Evolutionary conservation across 1,140 invertebrate genomes (phyloP), one percentile per base, ranked within the genome.

Genomic region (Trachymyrmex septentrionalis): DNA sequence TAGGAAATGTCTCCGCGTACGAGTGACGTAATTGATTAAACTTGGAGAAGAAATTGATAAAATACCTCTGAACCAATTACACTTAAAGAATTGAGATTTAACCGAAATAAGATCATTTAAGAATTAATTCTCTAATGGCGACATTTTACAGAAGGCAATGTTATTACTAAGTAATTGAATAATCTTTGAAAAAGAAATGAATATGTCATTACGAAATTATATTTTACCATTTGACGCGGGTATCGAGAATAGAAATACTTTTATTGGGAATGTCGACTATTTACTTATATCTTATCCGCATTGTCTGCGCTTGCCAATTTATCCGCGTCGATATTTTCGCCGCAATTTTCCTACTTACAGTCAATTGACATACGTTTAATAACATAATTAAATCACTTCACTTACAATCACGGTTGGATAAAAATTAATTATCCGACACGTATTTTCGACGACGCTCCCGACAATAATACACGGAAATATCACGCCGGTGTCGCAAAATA

Each of bases 401-500:
- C 53, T 87, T 72, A 69, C 71, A 77, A 76, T 73, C 63, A 30
- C 67, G 85, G 21, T 53, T 71, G 53, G 53, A 87, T 76, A 87
- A 90, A 90, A 90, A 86, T 88, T 88, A 90, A 85, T 90, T 86
- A 89, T 75, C 69, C 66, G 76, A 88, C 76, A 81, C 73, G 67
- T 88, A 90, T 91, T 90, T 90, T 67, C 76, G 55, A 19, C 69
- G 66, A 30, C 66, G 50, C 59, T 55, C 66, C 9, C 53, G 63
- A 34, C 80, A 38, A 67, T 80, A 66, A 85, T 87, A 87, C 86
- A 87, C 86, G 77, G 73, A 88, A 90, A 90, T 90, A 90, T 82
- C 86, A 24, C 57, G 44, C 2, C 38, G 21, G 14, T 69, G 72
- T 88, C 69, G 64, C 59, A 75, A 76, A 88, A 90, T 91, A 86